Evolutionary conservation across 2,797 vertebrate species (phyloP).

Genomic region (Pipistrellus pygmaeus): DNA sequence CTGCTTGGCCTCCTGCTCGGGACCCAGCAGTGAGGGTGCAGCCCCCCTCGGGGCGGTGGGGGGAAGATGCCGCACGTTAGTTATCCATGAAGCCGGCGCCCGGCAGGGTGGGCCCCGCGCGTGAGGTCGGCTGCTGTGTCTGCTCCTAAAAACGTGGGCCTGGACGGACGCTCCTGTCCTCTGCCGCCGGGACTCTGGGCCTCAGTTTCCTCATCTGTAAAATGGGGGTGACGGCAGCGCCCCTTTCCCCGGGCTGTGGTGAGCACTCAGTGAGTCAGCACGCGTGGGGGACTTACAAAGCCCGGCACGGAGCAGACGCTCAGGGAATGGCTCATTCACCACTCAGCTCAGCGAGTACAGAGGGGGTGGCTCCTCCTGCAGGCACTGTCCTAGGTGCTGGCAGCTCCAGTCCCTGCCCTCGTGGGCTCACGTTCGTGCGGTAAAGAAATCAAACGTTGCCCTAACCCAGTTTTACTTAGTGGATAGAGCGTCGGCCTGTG

Average conservation of each 20-base stretch:
- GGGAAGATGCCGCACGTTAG: no score
- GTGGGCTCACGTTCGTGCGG: fast-evolving
- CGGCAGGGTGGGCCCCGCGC: not conserved
- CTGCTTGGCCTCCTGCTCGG: no score
- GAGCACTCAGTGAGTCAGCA: not conserved
- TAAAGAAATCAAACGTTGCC: not conserved
- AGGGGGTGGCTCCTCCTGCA: not conserved
- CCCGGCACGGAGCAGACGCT: not conserved
- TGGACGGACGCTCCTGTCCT: not conserved
- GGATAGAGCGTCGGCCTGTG: no score
- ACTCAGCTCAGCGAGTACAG: not conserved
- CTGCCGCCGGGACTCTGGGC: not conserved
- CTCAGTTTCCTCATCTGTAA: not conserved
- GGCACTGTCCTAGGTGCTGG: not conserved
- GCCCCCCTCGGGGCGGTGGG: not conserved
- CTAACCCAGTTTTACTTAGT: no score
- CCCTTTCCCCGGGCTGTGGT: fast-evolving
- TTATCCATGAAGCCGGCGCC: not conserved
- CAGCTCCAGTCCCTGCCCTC: not conserved
- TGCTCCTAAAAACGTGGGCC: not conserved
- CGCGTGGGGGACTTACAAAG: fast-evolving
- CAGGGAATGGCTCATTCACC: not conserved
- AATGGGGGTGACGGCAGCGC: not conserved
- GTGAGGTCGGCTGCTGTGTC: not conserved
- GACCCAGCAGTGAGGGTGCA: not conserved